Conservation (phyloP, 2,797 vertebrate genomes). For the Microtus obscurus region DNA sequence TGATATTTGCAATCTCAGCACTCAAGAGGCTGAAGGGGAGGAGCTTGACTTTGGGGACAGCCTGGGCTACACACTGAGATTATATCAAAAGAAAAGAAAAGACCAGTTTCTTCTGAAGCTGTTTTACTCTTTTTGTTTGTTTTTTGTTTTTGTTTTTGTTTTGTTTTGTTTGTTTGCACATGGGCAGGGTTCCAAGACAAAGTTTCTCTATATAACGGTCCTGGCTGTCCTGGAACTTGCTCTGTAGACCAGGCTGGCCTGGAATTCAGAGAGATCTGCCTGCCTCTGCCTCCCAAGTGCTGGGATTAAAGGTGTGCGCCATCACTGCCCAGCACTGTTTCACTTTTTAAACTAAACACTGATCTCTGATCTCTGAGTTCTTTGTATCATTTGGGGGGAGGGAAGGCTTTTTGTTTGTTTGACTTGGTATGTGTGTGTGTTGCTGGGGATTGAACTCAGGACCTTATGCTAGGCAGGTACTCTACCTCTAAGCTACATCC, state of each 20-base stretch:
- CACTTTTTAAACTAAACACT: background rate
- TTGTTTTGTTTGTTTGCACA: too few species aligned
- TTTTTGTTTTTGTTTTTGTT: too few species aligned
- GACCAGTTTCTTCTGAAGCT: background rate
- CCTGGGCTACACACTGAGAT: background rate
- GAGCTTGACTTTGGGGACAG: background rate
- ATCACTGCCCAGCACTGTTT: too few species aligned
- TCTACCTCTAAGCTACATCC: background rate
- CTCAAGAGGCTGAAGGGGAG: background rate
- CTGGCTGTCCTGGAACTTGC: too few species aligned
- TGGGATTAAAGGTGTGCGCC: too few species aligned
- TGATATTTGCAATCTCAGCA: background rate
- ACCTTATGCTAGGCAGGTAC: background rate
- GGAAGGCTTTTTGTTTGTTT: background rate
- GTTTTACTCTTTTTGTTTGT: too few species aligned
- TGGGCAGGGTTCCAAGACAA: too few species aligned
- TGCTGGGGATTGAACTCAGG: background rate
- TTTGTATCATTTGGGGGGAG: background rate
- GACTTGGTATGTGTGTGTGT: background rate
- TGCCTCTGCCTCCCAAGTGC: too few species aligned
- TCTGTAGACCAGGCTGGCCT: too few species aligned
- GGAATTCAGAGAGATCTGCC: too few species aligned
- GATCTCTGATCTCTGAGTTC: constrained; percentile 9
- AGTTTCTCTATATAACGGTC: too few species aligned
- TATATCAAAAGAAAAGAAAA: background rate